Percentiles rank a stretch among this genome's conserved stretches.
These are phyloP conservation scores for Clarias pachynema DNA, from an alignment of 2,797 vertebrate species.

Conservation along the genomic window DNA sequence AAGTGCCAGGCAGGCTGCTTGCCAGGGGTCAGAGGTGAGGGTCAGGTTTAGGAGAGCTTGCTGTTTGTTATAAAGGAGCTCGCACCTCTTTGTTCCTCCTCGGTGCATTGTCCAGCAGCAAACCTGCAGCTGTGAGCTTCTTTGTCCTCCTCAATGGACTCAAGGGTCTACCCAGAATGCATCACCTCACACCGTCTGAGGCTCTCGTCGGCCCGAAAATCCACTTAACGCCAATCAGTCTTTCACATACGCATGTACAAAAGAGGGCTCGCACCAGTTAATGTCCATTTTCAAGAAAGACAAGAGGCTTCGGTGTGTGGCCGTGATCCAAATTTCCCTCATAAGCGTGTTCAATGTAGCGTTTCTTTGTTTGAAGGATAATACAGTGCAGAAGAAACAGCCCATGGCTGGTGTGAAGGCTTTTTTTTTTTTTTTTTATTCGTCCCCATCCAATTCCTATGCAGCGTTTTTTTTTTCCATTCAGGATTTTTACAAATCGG, in stretches of 20 bases:
- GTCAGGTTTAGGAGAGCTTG: slow-evolving; percentile 34
- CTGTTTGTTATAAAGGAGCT: slow-evolving; percentile 5
- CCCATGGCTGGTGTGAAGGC: background rate
- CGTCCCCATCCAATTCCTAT: background rate
- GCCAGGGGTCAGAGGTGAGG: slow-evolving; percentile 24
- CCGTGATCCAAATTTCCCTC: slow-evolving; percentile 4
- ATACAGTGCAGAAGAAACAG: slow-evolving; percentile 24
- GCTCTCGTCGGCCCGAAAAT: slow-evolving; percentile 24
- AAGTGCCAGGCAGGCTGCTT: background rate
- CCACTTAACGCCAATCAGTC: slow-evolving; percentile 43
- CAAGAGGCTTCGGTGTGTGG: slow-evolving; percentile 14
- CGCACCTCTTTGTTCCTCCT: slow-evolving; percentile 28
- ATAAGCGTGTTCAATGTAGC: slow-evolving; percentile 6
- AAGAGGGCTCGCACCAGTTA: slow-evolving; percentile 18
- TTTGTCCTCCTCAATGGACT: slow-evolving; percentile 44
- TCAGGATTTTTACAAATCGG: slow-evolving; percentile 24
- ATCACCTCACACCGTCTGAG: slow-evolving; percentile 19
- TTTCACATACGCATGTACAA: slow-evolving; percentile 21
- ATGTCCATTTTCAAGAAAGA: slow-evolving; percentile 30
- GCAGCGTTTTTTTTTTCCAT: background rate
- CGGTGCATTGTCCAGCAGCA: background rate
- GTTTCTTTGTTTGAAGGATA: slow-evolving; percentile 10
- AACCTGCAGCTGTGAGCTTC: slow-evolving; percentile 44
- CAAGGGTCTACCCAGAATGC: slow-evolving; percentile 44
- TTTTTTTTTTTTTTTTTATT: background rate